Conservation (phyloP, 2,113 vertebrate genomes). For the Myanophis thanlyinensis region DNA sequence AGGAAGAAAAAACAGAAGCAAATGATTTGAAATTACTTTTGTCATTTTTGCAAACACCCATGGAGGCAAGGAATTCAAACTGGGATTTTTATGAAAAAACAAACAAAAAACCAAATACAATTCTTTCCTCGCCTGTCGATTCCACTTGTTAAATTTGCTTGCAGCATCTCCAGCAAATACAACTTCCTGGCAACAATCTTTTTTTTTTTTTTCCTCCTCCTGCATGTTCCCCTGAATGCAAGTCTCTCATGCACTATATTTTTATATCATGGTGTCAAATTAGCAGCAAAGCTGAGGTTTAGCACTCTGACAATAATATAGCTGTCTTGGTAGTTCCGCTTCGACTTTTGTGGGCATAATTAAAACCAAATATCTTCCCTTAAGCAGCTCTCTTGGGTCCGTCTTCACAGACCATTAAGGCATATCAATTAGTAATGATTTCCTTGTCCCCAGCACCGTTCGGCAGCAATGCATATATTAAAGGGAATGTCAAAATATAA, state of each 20-base stretch:
- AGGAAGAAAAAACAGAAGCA: not conserved
- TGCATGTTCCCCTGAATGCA: conserved; percentile 45
- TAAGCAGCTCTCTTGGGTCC: conserved; percentile 69
- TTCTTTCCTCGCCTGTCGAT: not conserved
- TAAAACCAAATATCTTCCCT: conserved; percentile 73
- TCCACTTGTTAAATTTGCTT: not conserved
- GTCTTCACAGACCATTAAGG: conserved; percentile 73
- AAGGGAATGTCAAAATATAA: conserved; percentile 28
- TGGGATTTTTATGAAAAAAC: not conserved
- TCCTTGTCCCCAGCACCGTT: conserved; percentile 55
- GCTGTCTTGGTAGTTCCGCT: conserved; percentile 64
- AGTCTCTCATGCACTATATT: conserved; percentile 48
- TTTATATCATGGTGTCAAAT: conserved; percentile 60
- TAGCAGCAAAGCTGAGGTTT: conserved; percentile 60
- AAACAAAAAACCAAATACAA: not conserved
- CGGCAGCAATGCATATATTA: conserved; percentile 65
- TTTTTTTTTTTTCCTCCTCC: conserved; percentile 29
- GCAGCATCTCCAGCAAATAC: conserved; percentile 25
- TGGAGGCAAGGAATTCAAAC: not conserved
- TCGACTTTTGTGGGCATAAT: conserved; percentile 67
- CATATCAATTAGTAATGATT: conserved; percentile 78
- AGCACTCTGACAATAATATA: conserved; percentile 68
- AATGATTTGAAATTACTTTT: not conserved
- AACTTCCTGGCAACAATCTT: conserved; percentile 26
- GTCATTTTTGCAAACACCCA: not conserved